Base-by-base conservation (phyloP, 2,797 vertebrate genomes). In the Hapalemur alaotrensis region DNA sequence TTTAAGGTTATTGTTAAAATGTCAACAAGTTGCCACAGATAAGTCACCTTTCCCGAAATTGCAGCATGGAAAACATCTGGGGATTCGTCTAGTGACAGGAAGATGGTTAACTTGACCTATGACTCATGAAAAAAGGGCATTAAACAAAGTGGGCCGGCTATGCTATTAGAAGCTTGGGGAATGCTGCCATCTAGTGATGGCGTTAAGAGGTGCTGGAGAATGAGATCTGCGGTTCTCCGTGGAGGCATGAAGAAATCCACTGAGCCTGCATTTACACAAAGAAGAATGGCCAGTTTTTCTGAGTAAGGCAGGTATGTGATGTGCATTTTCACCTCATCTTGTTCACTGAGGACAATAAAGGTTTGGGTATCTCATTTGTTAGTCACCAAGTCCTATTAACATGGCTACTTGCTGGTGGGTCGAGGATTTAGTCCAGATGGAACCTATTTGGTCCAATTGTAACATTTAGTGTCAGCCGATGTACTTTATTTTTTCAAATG, bases 101-200 rank as follows among this genome's bases (percentile, higher is more conserved):
- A 93, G 57, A 93, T 48, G 50, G 43, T 85, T 84, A 85, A 87
- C 75, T 72, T 94, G 65, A 83, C 63, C 57, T 81, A 75, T 46
- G 50, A 83, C 61, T 87, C 25, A 35, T 72, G n/a, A 38, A 15
- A 81, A 81, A 78, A 32, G 0, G 32, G 32, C 41, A 52, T 85
- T 94, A 22, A 94, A 80, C 52, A n/a, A 78, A 95, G 25, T 46
- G 76, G 17, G 38, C 11, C 3, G 35, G 67, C 57, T 23, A 17
- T 41, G 30, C 12, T 63, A 32, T 25, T 69, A 63, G 94, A 97
- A 96, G 28, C n/a, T 86, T 97, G 35, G 88, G 78, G 46, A 96
- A 96, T 38, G 80, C 50, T 98, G 94, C 92, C 96, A 95, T 95
- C 97, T 97, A 75, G 61, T 95, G 97, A 57, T 82, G 0, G 1